A percentile compares a stretch with the other conserved stretches of the same genome.
These are phyloP conservation scores for Sussaba pulchella DNA, from an alignment of 2,888 invertebrate genomes.

Conservation along the genomic window DNA sequence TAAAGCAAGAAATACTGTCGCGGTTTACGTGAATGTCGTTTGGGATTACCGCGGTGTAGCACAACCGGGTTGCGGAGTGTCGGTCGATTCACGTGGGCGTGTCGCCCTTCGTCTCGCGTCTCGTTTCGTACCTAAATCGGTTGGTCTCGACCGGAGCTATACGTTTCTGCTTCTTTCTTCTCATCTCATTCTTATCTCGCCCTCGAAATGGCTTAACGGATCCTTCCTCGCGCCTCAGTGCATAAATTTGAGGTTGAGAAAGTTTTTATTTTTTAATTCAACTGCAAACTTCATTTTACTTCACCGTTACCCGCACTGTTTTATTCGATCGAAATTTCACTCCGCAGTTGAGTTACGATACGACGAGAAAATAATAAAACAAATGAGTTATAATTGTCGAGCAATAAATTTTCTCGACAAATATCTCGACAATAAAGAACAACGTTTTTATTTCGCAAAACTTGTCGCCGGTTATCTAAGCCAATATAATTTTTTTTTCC, in stretches of 20 bases:
- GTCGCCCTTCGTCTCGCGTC: slow-evolving; percentile 39
- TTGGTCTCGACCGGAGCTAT: background rate
- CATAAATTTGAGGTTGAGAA: background rate
- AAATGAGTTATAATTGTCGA: too few species aligned
- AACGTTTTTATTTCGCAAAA: too few species aligned
- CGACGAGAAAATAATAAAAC: too few species aligned
- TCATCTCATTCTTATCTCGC: background rate
- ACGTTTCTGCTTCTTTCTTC: slow-evolving; percentile 7
- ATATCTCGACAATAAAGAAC: too few species aligned
- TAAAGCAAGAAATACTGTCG: slow-evolving; percentile 2
- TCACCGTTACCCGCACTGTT: background rate
- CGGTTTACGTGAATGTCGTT: slow-evolving; percentile 53
- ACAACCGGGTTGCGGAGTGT: slow-evolving; percentile 35
- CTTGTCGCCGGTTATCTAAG: too few species aligned
- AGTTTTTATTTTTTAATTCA: background rate
- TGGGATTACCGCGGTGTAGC: slow-evolving; percentile 50
- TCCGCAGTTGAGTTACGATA: background rate
- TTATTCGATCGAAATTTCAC: background rate
- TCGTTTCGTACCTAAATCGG: slow-evolving; percentile 65
- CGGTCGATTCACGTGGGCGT: slow-evolving; percentile 63
- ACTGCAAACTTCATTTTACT: background rate
- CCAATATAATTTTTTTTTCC: background rate
- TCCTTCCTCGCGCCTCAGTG: background rate
- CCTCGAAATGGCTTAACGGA: background rate
- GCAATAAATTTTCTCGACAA: too few species aligned